Base-by-base conservation (phyloP, 2,888 invertebrate species). In the Plemyria rubiginata region DNA sequence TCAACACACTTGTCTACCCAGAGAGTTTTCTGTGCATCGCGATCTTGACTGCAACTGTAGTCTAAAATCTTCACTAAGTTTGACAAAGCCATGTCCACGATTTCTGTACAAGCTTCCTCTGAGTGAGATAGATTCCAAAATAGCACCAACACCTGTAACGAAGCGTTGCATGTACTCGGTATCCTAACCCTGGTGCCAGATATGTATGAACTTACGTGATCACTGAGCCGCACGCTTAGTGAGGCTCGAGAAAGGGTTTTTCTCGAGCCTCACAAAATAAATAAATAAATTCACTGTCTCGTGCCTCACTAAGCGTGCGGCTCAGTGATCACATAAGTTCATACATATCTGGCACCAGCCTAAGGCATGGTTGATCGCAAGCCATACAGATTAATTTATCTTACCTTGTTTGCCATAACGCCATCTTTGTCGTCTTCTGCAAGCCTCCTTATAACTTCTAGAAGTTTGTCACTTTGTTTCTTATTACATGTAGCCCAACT, bases 371-470 rank as follows among this genome's bases (percentile, higher is more conserved):
- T 52, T 28, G 13, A 13, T 6, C 12, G 6, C 2, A 54, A 43
- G 32, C 13, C 4, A 7, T 45, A n/a, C 12, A 45, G 15, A 15
- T 45, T 32, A 9, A 53, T 29, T 28, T 32, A 45, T 11, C 12
- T 22, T 28, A 96, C 98, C 94, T 99, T 99, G 85, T 98, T 97
- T 50, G 99, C 99, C 99, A 99, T 99, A 9, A 99, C 98, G 54
- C 99, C 99, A 86, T 99, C 98, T 86, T 99, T 99, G 86, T 99
- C 99, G 86, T 99, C 99, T 89, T 99, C 99, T 4, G 99, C 99
- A 66, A 99, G 93, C 72, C 99, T 94, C 69, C 99, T 94, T 74
- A 99, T 99, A 70, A 99, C 94, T 92, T 99, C 99, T 75, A 99
- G 90, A 70, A 99, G 93, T 81, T 98, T 97, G 89, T 99, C 99